phyloP scores from a whole-genome alignment of 2,113 vertebrate species.

The Propithecus coquereli region DNA sequence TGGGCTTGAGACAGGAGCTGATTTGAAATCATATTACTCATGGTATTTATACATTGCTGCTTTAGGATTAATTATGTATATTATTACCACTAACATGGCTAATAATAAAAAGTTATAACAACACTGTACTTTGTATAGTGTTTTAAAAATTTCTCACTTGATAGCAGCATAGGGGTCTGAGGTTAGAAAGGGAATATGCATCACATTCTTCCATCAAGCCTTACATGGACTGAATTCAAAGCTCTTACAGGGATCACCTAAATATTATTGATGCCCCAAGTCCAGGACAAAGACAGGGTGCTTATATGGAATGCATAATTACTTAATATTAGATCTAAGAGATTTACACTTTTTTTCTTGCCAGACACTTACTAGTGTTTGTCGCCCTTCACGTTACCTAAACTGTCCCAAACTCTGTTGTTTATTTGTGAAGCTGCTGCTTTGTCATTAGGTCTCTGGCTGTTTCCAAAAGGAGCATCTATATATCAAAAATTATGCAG shows the following conservation, averaged over 20 bases:
- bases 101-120: not conserved
- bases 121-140: not conserved
- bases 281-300: not conserved
- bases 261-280: not conserved
- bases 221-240: not conserved
- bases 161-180: not conserved
- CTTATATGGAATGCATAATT: not conserved
- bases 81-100: not conserved
- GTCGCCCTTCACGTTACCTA: not conserved
- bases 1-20: not conserved
- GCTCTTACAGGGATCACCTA: not conserved
- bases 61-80: not conserved
- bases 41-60: not conserved
- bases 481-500: not conserved
- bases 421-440: not conserved
- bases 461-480: not conserved
- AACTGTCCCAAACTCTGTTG: not conserved
- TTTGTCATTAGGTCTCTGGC: not conserved
- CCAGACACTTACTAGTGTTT: not conserved
- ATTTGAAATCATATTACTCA: not conserved
- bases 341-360: not conserved
- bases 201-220: not conserved
- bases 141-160: not conserved
- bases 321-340: not conserved
- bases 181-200: not conserved